phyloP scores from a whole-genome alignment of 2,888 invertebrate species.

The Odontothrips loti region DNA sequence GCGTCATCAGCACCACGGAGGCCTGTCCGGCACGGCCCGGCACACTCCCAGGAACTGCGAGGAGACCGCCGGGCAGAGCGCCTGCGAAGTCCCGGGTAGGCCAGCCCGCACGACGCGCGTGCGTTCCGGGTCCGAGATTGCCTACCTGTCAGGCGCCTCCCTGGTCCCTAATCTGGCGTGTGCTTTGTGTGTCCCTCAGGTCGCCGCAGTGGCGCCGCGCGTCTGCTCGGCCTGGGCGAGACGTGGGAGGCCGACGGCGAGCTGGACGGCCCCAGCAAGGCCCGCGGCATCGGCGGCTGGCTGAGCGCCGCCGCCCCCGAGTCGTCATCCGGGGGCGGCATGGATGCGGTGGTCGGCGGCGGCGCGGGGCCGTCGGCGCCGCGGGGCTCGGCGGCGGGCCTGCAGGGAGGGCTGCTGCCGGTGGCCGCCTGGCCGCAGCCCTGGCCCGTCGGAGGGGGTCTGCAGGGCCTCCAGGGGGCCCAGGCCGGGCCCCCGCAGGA shows the following conservation, averaged over 20 bases:
- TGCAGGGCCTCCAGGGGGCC: neutral
- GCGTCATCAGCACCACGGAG: neutral
- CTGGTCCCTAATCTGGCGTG: neutral
- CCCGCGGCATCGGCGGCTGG: neutral
- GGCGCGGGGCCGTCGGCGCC: neutral
- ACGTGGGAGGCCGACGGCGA: neutral
- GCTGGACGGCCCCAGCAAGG: neutral
- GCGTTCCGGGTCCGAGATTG: neutral
- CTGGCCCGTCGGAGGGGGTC: neutral
- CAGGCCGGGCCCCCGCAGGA: neutral
- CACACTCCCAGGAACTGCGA: neutral
- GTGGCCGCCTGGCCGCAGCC: neutral
- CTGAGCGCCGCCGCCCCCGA: too few species aligned
- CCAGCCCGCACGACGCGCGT: neutral
- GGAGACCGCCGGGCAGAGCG: neutral
- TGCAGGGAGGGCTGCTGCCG: neutral
- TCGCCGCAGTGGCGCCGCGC: neutral
- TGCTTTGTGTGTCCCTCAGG: neutral
- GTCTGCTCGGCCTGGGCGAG: slow-evolving; percentile 7
- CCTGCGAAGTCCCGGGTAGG: neutral
- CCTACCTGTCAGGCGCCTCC: neutral
- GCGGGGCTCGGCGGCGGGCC: neutral
- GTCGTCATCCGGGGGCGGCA: too few species aligned
- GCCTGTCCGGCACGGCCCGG: neutral
- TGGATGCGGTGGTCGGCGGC: neutral